A percentile compares a stretch with the other conserved stretches of the same genome.
Evolutionary conservation across 2,113 vertebrate species (phyloP).

Genomic region (Ptilonorhynchus violaceus): DNA sequence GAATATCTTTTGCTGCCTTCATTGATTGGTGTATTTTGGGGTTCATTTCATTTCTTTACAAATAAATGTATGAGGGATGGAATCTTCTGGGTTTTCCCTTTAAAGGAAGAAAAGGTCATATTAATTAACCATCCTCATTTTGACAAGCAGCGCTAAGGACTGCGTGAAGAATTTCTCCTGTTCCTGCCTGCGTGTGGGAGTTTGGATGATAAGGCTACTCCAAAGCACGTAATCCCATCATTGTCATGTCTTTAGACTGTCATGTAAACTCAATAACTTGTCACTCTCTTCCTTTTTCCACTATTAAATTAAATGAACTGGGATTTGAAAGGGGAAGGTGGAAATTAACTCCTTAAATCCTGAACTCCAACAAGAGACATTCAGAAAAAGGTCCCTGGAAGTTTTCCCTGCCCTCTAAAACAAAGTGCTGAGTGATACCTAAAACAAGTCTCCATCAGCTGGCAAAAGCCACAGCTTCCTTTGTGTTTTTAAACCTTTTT

Average conservation of each 20-base stretch:
- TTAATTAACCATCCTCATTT: slow-evolving; percentile 24
- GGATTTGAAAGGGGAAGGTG: neutral
- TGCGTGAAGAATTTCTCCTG: slow-evolving; percentile 2
- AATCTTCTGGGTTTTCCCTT: neutral
- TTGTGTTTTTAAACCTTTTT: neutral
- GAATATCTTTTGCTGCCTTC: neutral
- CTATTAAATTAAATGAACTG: slow-evolving; percentile 1
- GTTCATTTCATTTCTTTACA: neutral
- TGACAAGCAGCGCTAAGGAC: slow-evolving; percentile 2
- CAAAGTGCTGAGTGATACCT: neutral
- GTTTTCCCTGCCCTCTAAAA: neutral
- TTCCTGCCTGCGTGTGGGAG: neutral
- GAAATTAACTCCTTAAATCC: neutral
- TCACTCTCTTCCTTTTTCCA: slow-evolving; percentile 16
- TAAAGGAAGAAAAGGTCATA: neutral
- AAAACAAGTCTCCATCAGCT: neutral
- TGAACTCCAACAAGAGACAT: no score
- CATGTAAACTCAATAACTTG: slow-evolving; percentile 24
- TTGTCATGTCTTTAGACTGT: neutral
- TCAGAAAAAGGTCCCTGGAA: neutral
- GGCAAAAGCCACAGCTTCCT: neutral
- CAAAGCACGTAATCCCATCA: neutral
- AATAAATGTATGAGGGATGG: neutral
- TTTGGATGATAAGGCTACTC: slow-evolving; percentile 19
- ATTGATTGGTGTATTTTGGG: neutral